These are phyloP conservation scores for Asobara japonica DNA, from an alignment of 1,140 invertebrate species.

Conservation along the genomic window DNA sequence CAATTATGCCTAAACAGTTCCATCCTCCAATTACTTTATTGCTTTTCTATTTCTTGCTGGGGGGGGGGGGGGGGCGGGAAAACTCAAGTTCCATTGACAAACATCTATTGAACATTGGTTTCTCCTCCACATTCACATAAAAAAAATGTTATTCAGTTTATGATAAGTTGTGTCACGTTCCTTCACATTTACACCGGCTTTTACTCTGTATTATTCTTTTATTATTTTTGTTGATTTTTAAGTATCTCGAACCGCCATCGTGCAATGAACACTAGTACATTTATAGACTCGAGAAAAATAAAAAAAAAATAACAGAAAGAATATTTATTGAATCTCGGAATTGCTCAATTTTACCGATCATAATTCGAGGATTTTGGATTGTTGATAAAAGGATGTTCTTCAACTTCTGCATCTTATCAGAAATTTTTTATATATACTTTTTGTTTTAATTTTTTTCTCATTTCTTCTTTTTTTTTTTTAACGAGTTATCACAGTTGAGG, in stretches of 20 bases:
- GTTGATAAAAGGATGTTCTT: not conserved
- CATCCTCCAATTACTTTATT: not conserved
- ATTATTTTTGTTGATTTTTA: slow-evolving; percentile 26
- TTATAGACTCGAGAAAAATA: slow-evolving; percentile 10
- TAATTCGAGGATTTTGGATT: not conserved
- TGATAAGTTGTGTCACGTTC: not conserved
- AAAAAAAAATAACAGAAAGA: not conserved
- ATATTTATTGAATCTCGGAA: not conserved
- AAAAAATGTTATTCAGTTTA: not conserved
- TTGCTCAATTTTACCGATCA: not conserved
- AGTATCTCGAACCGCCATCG: slow-evolving; percentile 31
- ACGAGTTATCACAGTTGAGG: slow-evolving; percentile 63
- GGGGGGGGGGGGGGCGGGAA: too few relatives aligned
- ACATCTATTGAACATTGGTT: not conserved
- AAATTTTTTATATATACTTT: slow-evolving; percentile 21
- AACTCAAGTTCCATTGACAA: not conserved
- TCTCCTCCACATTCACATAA: not conserved
- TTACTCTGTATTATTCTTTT: too few relatives aligned
- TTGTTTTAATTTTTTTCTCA: slow-evolving; percentile 33
- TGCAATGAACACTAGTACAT: slow-evolving; percentile 18
- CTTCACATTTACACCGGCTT: slow-evolving; percentile 12
- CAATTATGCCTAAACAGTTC: not conserved
- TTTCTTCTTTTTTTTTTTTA: slow-evolving; percentile 38
- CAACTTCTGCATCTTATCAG: not conserved
- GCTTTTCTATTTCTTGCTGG: not conserved